Percentiles rank a stretch among this genome's conserved stretches.
These are phyloP conservation scores for Calliphora vomitoria DNA, from an alignment of 2,888 invertebrate genomes.

Conservation along the genomic window DNA sequence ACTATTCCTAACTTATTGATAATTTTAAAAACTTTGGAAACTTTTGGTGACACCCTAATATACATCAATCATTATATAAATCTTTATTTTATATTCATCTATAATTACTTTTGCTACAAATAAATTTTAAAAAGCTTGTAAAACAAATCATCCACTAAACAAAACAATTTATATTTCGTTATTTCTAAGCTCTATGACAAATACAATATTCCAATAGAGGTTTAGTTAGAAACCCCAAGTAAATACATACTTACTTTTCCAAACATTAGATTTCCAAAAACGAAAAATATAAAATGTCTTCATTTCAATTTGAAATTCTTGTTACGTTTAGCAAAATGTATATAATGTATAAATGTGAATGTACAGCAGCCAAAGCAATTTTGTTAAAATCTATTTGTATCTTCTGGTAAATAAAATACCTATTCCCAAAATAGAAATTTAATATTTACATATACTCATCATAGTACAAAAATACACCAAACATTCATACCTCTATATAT, in stretches of 20 bases:
- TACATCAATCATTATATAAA: too few species aligned
- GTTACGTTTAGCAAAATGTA: background rate
- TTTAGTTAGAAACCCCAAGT: too few species aligned
- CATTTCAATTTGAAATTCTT: constrained; percentile 13
- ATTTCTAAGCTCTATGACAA: background rate
- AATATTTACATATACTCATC: constrained; percentile 38
- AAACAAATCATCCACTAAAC: background rate
- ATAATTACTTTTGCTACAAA: background rate
- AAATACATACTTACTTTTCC: too few species aligned
- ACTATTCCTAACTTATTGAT: too few species aligned
- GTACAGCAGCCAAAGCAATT: constrained; percentile 24
- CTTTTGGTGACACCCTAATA: too few species aligned
- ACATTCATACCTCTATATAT: background rate
- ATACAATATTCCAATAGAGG: background rate
- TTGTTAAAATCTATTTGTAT: constrained; percentile 31
- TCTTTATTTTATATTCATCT: background rate
- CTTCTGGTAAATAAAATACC: constrained; percentile 36
- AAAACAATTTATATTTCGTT: background rate
- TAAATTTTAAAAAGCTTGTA: background rate
- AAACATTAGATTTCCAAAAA: background rate
- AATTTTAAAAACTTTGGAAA: background rate
- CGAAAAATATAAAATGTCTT: background rate
- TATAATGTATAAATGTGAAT: too few species aligned
- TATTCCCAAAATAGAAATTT: constrained; percentile 61
- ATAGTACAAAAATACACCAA: background rate